Percentiles rank a stretch among this genome's conserved stretches.
Conservation (phyloP, 2,113 vertebrate genomes). For the Paratilapia polleni region DNA sequence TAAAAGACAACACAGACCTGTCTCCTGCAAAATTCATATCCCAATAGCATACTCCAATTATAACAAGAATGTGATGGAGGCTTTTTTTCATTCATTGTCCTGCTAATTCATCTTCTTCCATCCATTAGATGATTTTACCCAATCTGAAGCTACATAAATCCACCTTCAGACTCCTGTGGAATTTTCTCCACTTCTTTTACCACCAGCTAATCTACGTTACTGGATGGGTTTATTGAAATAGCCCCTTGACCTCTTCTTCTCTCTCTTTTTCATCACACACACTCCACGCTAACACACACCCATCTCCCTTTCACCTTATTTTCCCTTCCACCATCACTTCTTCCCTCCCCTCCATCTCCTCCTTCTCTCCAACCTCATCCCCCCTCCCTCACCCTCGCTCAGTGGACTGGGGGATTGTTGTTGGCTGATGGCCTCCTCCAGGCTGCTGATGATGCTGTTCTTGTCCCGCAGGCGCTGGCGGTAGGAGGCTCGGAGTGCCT, state of each 20-base stretch:
- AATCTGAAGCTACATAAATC: conserved; percentile 15
- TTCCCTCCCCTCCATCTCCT: neutral
- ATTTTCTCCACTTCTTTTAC: conserved; percentile 8
- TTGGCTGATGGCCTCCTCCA: conserved; percentile 82
- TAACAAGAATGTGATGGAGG: neutral
- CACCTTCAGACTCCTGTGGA: neutral
- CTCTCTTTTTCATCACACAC: conserved; percentile 10
- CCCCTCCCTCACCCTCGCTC: conserved; percentile 68
- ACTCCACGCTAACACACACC: neutral
- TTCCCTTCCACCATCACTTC: conserved; percentile 25
- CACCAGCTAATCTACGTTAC: neutral
- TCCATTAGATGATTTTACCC: conserved; percentile 23
- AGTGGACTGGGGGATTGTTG: conserved; percentile 72
- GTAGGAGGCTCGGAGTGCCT: conserved; percentile 80
- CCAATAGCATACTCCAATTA: neutral
- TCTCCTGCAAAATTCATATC: neutral
- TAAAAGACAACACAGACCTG: neutral
- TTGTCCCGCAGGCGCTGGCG: conserved; percentile 82
- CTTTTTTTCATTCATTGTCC: neutral
- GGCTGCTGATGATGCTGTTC: conserved; percentile 80
- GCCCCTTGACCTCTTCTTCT: neutral
- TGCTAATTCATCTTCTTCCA: neutral
- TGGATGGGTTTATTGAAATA: conserved; percentile 6
- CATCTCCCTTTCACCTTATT: neutral
- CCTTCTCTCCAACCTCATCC: neutral